Base-by-base conservation (phyloP, 2,888 invertebrate genomes). In the Apodemia mormo region DNA sequence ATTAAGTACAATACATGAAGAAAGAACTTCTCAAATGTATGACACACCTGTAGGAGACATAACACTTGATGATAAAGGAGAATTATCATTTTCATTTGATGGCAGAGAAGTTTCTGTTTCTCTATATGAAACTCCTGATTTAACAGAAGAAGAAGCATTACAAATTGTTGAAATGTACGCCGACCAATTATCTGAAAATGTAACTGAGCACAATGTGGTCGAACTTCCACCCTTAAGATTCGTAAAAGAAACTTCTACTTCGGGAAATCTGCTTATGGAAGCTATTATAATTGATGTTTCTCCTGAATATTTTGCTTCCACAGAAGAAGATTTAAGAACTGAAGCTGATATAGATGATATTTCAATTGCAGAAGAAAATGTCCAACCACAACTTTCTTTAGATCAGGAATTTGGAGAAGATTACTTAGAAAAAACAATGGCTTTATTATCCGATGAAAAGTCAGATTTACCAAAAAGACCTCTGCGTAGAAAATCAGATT, bases 111-210 rank as follows among this genome's bases (percentile, higher is more conserved):
- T 98, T 0, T 97, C 97, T 0, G 97, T 98, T 0, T 98, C 98
- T 4, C 88, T 98, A 2, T 98, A 98, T 81, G 98, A 98, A 91
- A 98, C 98, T 0, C 98, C 98, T 0, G 98, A 98, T 88, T 92
- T 98, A 67, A 98, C 98, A 0, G 97, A 98, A 87, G 97, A 98
- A 85, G 98, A 98, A 90, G 98, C 98, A 0, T 92, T 97, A 49
- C 97, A 98, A 89, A 97, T 98, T 79, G 96, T 98, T 0, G 98
- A 98, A 94, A 98, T 98, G 97, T 98, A 98, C 81, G 98, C 98
- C 0, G 97, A 98, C 83, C 97, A 98, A 86, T 94, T 98, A 71
- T 98, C 98, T 0, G 98, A 98, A 89, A 96, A 98, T 82, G 96
- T 98, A 68, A 89, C 94, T 82, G 97, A 97, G 85, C 97, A 97